Conservation (phyloP, 2,888 invertebrate genomes). For the Hypolimnas misippus region DNA sequence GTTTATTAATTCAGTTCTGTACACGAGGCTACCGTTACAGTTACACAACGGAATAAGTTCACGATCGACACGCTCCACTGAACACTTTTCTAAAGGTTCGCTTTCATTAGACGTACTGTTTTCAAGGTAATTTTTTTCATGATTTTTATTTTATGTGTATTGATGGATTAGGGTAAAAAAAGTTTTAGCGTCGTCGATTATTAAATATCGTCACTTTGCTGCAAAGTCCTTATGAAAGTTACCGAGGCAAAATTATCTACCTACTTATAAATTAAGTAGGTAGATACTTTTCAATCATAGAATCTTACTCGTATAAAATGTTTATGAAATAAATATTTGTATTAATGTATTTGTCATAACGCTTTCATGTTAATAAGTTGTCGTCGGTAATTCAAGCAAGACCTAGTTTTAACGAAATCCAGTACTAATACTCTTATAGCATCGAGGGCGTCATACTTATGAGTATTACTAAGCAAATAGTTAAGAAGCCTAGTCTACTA, state of each 20-base stretch:
- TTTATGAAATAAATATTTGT: too few species aligned
- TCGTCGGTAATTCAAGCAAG: slow-evolving; percentile 26
- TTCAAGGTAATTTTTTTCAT: slow-evolving; percentile 61
- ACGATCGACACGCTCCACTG: slow-evolving; percentile 73
- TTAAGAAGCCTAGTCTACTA: slow-evolving; percentile 73
- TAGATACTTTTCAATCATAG: too few species aligned
- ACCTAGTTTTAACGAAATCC: slow-evolving; percentile 45
- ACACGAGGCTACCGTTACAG: slow-evolving; percentile 36
- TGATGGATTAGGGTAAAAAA: neutral
- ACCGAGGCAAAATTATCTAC: too few species aligned
- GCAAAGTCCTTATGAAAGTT: too few species aligned
- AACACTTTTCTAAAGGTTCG: slow-evolving; percentile 72
- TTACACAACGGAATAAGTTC: slow-evolving; percentile 66
- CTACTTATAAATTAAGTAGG: too few species aligned
- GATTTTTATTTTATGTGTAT: neutral
- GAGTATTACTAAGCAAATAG: slow-evolving; percentile 63
- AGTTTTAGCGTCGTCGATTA: neutral
- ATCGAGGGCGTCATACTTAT: slow-evolving; percentile 73
- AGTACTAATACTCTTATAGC: slow-evolving; percentile 71
- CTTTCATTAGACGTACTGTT: slow-evolving; percentile 66
- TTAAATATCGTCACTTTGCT: neutral
- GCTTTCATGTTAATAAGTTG: neutral
- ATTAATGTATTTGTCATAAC: too few species aligned
- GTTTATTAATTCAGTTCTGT: slow-evolving; percentile 19
- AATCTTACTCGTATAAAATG: too few species aligned